phyloP scores from a whole-genome alignment of 2,797 vertebrate species.

The Eutrigla gurnardus region DNA sequence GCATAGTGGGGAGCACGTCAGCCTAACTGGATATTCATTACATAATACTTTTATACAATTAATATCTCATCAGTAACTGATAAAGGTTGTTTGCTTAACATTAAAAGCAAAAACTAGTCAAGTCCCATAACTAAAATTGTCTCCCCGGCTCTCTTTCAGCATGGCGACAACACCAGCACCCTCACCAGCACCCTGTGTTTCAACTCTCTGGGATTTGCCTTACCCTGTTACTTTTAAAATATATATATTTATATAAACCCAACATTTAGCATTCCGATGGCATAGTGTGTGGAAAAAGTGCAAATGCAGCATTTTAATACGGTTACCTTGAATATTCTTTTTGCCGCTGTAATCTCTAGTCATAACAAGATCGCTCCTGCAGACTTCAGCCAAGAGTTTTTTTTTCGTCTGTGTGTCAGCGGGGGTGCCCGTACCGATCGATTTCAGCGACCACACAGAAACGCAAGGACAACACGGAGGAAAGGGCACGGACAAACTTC shows the following conservation, averaged over 20 bases:
- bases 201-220: neutral
- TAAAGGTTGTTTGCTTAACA: neutral
- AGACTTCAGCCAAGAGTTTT: neutral
- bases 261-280: neutral
- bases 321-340: neutral
- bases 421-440: too few species aligned
- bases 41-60: neutral
- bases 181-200: neutral
- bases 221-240: neutral
- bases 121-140: neutral
- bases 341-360: neutral
- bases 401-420: neutral
- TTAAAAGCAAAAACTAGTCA: neutral
- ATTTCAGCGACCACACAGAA: too few species aligned
- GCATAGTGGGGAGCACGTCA: neutral
- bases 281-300: neutral
- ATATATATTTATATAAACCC: neutral
- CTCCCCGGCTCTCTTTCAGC: neutral
- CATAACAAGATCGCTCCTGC: neutral
- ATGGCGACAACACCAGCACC: neutral
- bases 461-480: neutral
- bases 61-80: neutral
- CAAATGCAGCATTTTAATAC: neutral
- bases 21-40: neutral
- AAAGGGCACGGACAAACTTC: too few species aligned